Evolutionary conservation across 2,113 vertebrate genomes (phyloP), one percentile per base, ranked within the genome.

Genomic region (Zosterops lateralis): DNA sequence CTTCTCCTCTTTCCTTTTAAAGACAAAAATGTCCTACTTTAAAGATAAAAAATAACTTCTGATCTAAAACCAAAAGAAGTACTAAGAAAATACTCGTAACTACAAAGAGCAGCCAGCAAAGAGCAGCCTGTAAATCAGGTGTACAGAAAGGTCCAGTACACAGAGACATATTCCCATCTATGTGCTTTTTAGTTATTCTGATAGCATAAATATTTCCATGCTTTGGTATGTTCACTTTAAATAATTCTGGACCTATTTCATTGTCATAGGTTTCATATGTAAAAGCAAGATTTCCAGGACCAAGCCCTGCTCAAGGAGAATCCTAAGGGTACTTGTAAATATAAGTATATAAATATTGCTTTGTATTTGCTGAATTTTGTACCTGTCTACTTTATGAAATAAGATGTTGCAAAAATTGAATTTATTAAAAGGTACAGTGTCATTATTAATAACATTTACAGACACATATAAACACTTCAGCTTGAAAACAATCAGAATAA

Each of bases 401-500:
- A 82, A 80, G n/a, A 83, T 53, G 20, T 32, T 67, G 57, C 40
- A 40, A 83, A 89, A 66, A 47, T 42, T 76, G 14, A 56, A 76
- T 74, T 88, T 81, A 61, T 65, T 88, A 78, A 81, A 91, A 92
- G 29, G 26, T 58, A 84, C 38, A 47, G 25, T 90, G 70, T 83
- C 58, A 81, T 79, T 78, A 88, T 67, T 95, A 45, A 65, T 40
- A 92, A 91, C 51, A 53, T 71, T 82, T 71, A 92, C 71, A 84
- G 74, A 89, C 66, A 86, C 40, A 88, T 28, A 62, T 34, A 89
- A 94, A 95, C 87, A 83, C 25, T 74, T 84, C 32, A 70, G 61
- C 62, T 70, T 95, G 83, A 95, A 95, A 96, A 96, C 50, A 94
- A 92, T 89, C 31, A 88, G 81, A 89, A 80, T 88, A 61, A 92